Base-by-base conservation (phyloP, 2,888 invertebrate genomes). In the Tyria jacobaeae region DNA sequence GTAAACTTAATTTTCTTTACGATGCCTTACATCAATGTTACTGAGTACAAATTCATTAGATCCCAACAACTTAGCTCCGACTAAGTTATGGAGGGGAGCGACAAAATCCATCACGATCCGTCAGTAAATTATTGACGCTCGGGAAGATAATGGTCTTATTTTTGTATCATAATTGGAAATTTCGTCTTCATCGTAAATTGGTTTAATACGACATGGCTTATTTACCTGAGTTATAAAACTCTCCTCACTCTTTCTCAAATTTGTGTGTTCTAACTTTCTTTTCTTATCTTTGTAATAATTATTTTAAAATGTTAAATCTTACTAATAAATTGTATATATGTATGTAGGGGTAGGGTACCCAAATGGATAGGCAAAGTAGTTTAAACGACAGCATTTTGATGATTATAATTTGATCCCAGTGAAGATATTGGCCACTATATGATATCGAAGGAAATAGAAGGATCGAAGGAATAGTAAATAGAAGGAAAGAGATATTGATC, bases 1-100 rank as follows among this genome's bases (percentile, higher is more conserved):
- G 77, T 76, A 73, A 82, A 81, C 76, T 82, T 76, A 70, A 80
- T 82, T 84, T 80, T 75, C 75, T 80, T 80, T 75, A 78, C 72
- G 72, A 70, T 73, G 70, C 73, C 72, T 75, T 69, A 76, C 68
- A 68, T 70, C 71, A 71, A 65, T 67, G 64, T 71, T 62, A 68
- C 55, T 47, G 68, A 62, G 57, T 54, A 71, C 66, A 62, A 70
- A 72, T 74, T 71, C 62, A 70, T 72, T 68, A 65, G 51, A 37
- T 54, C 41, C 48, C 57, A 35, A 60, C 66, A 72, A 67, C 61
- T 66, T 62, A 57, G 50, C 60, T 54, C 34, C 34, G n/a, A 15
- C n/a, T 56, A 56, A 47, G 34, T 56, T 56, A 35, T 47, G 10
- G 63, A 61, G 49, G 44, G 47, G 47, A 64, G 55, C 59, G 60